A percentile compares a stretch with the other conserved stretches of the same genome.
Conservation (phyloP, 2,797 vertebrate species). For the Microctenopoma lineatum region DNA sequence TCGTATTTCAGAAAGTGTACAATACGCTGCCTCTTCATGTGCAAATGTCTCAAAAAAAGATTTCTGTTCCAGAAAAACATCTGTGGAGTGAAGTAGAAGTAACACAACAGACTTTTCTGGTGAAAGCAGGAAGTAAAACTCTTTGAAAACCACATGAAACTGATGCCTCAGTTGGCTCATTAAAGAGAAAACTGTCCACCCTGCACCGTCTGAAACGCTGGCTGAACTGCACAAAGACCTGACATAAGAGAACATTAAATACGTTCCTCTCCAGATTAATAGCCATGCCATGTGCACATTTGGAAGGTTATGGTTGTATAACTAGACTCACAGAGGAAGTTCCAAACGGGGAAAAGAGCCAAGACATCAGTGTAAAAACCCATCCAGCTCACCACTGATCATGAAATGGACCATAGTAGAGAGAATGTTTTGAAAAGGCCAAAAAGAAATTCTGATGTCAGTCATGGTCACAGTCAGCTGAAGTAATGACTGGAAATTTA, state of each 20-base stretch:
- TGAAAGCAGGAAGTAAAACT: background rate
- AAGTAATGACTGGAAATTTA: background rate
- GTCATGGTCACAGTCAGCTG: background rate
- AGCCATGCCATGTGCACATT: background rate
- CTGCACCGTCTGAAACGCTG: background rate
- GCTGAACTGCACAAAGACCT: background rate
- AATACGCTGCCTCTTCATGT: background rate
- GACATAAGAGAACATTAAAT: background rate
- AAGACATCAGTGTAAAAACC: background rate
- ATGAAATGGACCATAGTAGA: background rate
- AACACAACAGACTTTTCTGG: background rate
- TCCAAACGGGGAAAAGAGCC: background rate
- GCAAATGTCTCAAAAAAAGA: background rate
- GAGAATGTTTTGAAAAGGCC: background rate
- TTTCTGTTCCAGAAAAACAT: background rate
- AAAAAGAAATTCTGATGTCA: background rate
- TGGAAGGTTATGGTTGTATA: background rate
- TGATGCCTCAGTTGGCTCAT: slow-evolving; percentile 2
- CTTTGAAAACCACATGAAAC: background rate
- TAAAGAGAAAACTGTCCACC: background rate
- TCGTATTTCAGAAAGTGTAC: background rate
- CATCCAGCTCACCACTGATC: background rate
- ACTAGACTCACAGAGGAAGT: background rate
- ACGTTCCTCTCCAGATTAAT: background rate
- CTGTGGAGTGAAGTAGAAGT: background rate